Evolutionary conservation across 2,888 invertebrate genomes (phyloP), one percentile per base, ranked within the genome.

Genomic region (Malacosoma neustria): DNA sequence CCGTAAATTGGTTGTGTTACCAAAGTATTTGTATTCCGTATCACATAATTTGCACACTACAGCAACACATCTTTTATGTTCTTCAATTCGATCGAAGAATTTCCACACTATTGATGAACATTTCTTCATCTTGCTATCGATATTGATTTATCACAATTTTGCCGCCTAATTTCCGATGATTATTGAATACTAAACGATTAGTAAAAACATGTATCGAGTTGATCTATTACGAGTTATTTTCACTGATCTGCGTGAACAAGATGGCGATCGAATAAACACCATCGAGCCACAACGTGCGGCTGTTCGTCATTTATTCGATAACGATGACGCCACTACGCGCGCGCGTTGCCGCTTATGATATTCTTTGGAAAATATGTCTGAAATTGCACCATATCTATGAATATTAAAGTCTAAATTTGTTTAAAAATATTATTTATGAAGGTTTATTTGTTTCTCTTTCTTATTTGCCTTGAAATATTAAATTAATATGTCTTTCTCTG

Each of bases 41-140:
- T 81, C 84, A 63, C 85, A 85, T 48, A 85, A 64, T 72, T 82
- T 81, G 59, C 85, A 85, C 69, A 80, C 50, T 48, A 85, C 82
- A 32, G 72, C 65, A 9, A 72, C 57, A 51, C 80, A 76, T 59
- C 79, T 63, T 13, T 69, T 62, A 48, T 71, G 62, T 40, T 75
- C 70, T 54, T 67, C 59, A 31, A 84, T 41, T 14, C 81, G 75
- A 46, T 84, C 84, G 46, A 81, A 85, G 55, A 84, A 82, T 48
- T 69, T 70, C 85, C 85, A 85, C 48, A 80, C 84, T 29, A 74
- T 51, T 15, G 84, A 82, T 35, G 79, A 72, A 51, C 68, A 68
- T 69, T 70, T 80, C 68, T 75, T 82, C 81, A 81, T 84, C 52
- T 49, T 67, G 45, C 41, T 53, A 53, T 66, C 56, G 58, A 61